Conservation (phyloP, 2,113 vertebrate species). For the Eurypyga helias region DNA sequence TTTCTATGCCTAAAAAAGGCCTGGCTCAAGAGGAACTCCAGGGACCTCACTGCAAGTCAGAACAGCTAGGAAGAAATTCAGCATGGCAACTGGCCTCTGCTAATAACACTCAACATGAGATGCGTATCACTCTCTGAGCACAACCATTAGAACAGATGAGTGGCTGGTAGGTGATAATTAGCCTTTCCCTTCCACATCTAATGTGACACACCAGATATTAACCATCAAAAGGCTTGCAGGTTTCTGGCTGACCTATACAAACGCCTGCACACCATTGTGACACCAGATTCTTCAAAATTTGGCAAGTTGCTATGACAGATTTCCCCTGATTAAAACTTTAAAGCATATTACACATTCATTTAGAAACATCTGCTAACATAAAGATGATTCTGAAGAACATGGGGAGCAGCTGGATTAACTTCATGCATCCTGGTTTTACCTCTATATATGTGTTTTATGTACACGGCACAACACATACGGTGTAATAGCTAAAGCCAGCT, state of each 20-base stretch:
- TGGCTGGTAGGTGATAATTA: background rate
- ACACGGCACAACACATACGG: fast-evolving
- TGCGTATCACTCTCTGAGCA: background rate
- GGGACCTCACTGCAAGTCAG: background rate
- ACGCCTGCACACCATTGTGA: fast-evolving
- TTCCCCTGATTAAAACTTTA: background rate
- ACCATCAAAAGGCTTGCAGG: background rate
- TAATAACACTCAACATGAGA: background rate
- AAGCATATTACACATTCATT: background rate
- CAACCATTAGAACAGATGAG: background rate
- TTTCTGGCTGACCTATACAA: background rate
- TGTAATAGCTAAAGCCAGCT: background rate
- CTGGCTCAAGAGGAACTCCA: background rate
- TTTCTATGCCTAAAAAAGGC: background rate
- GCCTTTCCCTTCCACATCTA: background rate
- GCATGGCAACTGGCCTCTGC: background rate
- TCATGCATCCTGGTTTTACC: background rate
- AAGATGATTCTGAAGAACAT: background rate
- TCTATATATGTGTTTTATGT: background rate
- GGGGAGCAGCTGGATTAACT: background rate
- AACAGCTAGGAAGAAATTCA: background rate
- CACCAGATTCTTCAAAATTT: background rate
- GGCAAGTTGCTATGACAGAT: background rate
- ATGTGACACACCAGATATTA: background rate
- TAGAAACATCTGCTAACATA: background rate